A percentile compares a stretch with the other conserved stretches of the same genome.
These are phyloP conservation scores for Parascotia fuliginaria DNA, from an alignment of 2,888 invertebrate genomes.

Conservation along the genomic window DNA sequence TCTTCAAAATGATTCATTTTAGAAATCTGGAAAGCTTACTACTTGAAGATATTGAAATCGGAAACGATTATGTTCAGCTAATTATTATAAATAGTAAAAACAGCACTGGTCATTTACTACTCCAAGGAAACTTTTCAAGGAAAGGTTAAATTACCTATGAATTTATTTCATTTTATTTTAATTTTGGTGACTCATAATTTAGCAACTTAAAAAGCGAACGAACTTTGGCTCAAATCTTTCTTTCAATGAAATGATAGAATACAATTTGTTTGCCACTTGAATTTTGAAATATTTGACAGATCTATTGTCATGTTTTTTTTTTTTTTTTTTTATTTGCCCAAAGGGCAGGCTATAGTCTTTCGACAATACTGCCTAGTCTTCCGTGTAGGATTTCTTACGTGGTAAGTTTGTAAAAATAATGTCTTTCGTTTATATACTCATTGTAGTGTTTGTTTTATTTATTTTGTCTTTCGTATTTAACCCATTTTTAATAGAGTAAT, in stretches of 20 bases:
- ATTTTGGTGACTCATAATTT: constrained; percentile 38
- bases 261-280: too few relatives aligned
- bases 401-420: too few relatives aligned
- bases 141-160: constrained; percentile 6
- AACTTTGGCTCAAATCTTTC: constrained; percentile 8
- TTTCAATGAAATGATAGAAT: too few relatives aligned
- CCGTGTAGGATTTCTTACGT: too few relatives aligned
- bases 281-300: too few relatives aligned
- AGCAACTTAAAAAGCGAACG: constrained; percentile 19
- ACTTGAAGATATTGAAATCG: constrained; percentile 9
- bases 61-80: neutral
- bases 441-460: too few relatives aligned
- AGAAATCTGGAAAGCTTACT: constrained; percentile 5
- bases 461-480: too few relatives aligned
- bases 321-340: too few relatives aligned
- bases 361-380: too few relatives aligned
- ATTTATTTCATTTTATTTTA: constrained; percentile 29
- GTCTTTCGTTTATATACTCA: too few relatives aligned
- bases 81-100: neutral
- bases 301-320: neutral
- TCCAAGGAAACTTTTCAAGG: constrained; percentile 10
- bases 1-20: constrained; percentile 71
- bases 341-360: too few relatives aligned
- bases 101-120: constrained; percentile 19
- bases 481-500: too few relatives aligned